Base-by-base conservation (phyloP, 2,888 invertebrate genomes). In the Athalia cordata region DNA sequence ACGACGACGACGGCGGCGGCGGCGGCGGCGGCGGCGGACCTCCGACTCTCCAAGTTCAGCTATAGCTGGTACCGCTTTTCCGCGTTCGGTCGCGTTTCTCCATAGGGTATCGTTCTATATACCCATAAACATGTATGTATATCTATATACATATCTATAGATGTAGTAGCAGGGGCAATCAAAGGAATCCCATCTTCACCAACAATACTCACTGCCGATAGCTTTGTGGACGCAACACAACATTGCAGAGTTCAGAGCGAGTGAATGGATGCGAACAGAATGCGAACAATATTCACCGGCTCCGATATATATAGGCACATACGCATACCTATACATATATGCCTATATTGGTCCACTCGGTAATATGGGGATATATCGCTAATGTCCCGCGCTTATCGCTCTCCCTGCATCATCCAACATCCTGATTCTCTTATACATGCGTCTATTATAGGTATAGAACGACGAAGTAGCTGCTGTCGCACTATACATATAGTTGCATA, bases 101-200 rank as follows among this genome's bases (percentile, higher is more conserved):
- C 67, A 62, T 74, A 61, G 78, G 76, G 70, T 15, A 67, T 43
- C 68, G 8, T 49, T 45, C 50, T 5, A 29, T 45, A 43, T 9
- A 64, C n/a, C n/a, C 15, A 43, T 43, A 64, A 9, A 64, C 9
- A 64, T 43, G 6, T 43, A 64, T 43, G 15, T 67, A 68, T 29
- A 29, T n/a, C 29, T 29, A 29, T 29, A 29, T 29, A 29, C 29
- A 29, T 2, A 29, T 29, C 29, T 29, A 29, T n/a, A n/a, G n/a
- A n/a, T 29, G 49, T 47, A 29, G 66, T 29, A 59, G 75, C 57
- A 61, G 78, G 81, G 81, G 84, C 86, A 87, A 85, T 86, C 85
- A 85, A 86, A 86, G 85, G 84, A 85, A 87, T 85, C 84, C 84
- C 85, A 85, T 87, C 85, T 86, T 86, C 80, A 83, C 80, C 85